Percentiles rank a stretch among this genome's conserved stretches.
phyloP scores from a whole-genome alignment of 2,113 vertebrate species.

The Sinosuthora webbiana region DNA sequence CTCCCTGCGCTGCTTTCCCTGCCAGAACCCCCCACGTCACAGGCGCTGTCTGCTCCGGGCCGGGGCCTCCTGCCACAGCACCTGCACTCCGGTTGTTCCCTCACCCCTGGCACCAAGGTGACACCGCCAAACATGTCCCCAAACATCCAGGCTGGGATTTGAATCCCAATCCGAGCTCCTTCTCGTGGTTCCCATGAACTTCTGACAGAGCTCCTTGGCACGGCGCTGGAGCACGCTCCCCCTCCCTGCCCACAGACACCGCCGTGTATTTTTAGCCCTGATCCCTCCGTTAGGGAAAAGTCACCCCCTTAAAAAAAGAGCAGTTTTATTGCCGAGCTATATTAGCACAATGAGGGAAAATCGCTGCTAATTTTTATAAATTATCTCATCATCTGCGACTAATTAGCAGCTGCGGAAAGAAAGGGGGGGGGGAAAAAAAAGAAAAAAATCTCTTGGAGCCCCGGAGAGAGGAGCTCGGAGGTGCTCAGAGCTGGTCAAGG shows the following conservation, averaged over 20 bases:
- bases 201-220: neutral
- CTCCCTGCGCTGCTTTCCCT: neutral
- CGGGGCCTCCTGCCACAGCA: neutral
- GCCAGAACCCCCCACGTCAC: neutral
- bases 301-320: conserved; percentile 42
- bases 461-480: neutral
- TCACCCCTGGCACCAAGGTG: conserved; percentile 26
- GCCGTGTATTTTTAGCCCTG: conserved; percentile 18
- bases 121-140: neutral
- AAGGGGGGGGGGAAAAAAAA: neutral
- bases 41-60: neutral
- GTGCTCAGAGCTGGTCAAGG: neutral
- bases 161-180: conserved; percentile 14
- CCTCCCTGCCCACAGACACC: neutral
- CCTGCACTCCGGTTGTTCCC: rapidly evolving
- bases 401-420: conserved; percentile 74
- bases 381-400: conserved; percentile 79
- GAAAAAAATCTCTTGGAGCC: neutral
- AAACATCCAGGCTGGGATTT: neutral
- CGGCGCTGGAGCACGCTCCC: neutral
- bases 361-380: conserved; percentile 77
- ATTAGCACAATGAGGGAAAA: conserved; percentile 75
- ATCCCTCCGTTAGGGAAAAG: conserved; percentile 60
- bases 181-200: neutral
- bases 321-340: conserved; percentile 58